Evolutionary conservation across 2,888 invertebrate species (phyloP), one percentile per base, ranked within the genome.

Genomic region (Amphiduros pacificus): DNA sequence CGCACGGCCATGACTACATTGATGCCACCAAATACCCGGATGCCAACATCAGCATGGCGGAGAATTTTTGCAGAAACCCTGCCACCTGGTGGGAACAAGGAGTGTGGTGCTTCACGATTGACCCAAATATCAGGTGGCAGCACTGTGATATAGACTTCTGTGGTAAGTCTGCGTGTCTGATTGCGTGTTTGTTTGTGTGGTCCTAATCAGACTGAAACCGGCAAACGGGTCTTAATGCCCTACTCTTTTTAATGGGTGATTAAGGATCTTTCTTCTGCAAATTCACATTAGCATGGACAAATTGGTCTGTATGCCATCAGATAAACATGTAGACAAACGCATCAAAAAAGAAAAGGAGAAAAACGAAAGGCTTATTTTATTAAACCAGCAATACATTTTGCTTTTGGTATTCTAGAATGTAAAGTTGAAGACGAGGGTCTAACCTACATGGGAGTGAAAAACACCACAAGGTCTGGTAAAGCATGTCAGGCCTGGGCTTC

Each of bases 21-120:
- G 41, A 40, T 22, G 48, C 3, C 2, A 6, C 5, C 22, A 14
- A 2, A 22, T 58, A 41, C 26, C 60, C 54, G 20, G 60, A 60
- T 17, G 41, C 11, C 4, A 31, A 4, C 26, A 29, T 60, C n/a
- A 24, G n/a, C 27, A 29, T 17, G n/a, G 60, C 60, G 14, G 22
- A 22, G 3, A 60, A 60, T 24, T 60, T 28, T 48, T 60, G 60
- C 36, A 31, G 60, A 24, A 54, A 41, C 27, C 60, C 60, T 9
- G 49, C 32, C 22, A 5, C 26, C 9, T n/a, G 22, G 20, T 28
- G 22, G 22, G 31, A 27, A 20, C 20, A 28, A 28, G 60, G 60
- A 31, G 41, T 49, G 22, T 60, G 54, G 53, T 60, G 60, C 36
- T 60, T 41, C 31, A 60, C 60, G 6, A 60, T 44, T 20, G 53